Conservation (phyloP, 2,888 invertebrate species). For the Agrotis ipsilon region DNA sequence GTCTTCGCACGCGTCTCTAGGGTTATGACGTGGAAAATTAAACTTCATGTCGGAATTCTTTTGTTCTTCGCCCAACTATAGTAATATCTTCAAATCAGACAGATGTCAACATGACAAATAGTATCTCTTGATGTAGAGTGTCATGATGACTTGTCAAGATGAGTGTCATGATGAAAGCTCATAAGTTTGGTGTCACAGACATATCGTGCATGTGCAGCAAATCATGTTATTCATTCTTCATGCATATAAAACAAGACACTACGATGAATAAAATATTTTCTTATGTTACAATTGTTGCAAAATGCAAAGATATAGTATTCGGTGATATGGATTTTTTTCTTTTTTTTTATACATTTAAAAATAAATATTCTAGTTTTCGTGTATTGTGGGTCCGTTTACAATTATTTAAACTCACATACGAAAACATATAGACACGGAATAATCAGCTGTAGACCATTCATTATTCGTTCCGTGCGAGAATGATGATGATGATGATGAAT, state of each 20-base stretch:
- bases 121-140: background rate
- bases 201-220: background rate
- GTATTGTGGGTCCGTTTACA: too few species aligned
- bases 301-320: background rate
- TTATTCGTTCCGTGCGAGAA: too few species aligned
- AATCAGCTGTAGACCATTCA: too few species aligned
- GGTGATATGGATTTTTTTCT: too few species aligned
- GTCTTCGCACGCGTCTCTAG: too few species aligned
- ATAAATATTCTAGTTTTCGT: too few species aligned
- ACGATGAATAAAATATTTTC: background rate
- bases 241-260: background rate
- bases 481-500: too few species aligned
- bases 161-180: slow-evolving; percentile 1
- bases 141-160: slow-evolving; percentile 45
- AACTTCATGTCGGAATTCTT: background rate
- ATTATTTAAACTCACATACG: too few species aligned
- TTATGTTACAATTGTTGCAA: background rate
- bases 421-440: too few species aligned
- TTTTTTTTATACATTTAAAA: too few species aligned
- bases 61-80: too few species aligned
- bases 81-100: background rate
- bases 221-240: slow-evolving; percentile 2
- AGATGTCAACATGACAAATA: slow-evolving; percentile 12
- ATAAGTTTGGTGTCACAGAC: background rate
- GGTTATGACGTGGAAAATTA: too few species aligned